Conservation (phyloP, 2,888 invertebrate species). For the Drosophila colorata region DNA sequence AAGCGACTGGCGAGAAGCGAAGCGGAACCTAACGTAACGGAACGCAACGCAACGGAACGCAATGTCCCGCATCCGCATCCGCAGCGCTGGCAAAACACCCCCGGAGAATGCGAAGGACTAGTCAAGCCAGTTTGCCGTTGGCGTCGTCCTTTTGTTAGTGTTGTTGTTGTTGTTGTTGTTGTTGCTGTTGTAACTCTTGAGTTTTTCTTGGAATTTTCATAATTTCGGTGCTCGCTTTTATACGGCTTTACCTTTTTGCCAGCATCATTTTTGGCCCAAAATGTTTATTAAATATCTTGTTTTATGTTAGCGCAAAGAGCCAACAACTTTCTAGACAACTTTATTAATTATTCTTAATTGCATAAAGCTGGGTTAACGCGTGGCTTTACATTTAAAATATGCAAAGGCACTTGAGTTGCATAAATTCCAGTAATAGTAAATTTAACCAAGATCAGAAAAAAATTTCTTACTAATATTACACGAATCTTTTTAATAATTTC, state of each 20-base stretch:
- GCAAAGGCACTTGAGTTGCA: neutral
- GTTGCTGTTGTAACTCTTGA: conserved; percentile 37
- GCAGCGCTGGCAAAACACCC: conserved; percentile 28
- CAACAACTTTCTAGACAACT: conserved; percentile 11
- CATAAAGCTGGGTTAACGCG: neutral
- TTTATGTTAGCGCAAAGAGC: conserved; percentile 7
- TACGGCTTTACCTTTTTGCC: conserved; percentile 13
- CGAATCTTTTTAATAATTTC: no score
- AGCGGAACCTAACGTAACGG: conserved; percentile 7
- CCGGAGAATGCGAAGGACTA: conserved; percentile 24
- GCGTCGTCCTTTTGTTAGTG: conserved; percentile 7
- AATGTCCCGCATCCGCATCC: conserved; percentile 25
- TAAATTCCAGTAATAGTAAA: no score
- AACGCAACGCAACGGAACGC: conserved; percentile 15
- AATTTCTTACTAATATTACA: no score
- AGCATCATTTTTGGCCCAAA: conserved; percentile 9
- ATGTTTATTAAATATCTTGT: conserved; percentile 13
- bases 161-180: conserved; percentile 38
- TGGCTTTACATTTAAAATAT: neutral
- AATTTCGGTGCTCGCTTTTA: conserved; percentile 3
- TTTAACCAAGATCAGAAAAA: no score
- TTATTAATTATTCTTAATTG: conserved; percentile 19
- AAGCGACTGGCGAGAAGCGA: conserved; percentile 9
- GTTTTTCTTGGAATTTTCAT: conserved; percentile 34
- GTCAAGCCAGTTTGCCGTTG: conserved; percentile 29